Percentiles rank a stretch among this genome's conserved stretches.
Conservation (phyloP, 1,140 invertebrate species). For the Steinernema khuongi region DNA sequence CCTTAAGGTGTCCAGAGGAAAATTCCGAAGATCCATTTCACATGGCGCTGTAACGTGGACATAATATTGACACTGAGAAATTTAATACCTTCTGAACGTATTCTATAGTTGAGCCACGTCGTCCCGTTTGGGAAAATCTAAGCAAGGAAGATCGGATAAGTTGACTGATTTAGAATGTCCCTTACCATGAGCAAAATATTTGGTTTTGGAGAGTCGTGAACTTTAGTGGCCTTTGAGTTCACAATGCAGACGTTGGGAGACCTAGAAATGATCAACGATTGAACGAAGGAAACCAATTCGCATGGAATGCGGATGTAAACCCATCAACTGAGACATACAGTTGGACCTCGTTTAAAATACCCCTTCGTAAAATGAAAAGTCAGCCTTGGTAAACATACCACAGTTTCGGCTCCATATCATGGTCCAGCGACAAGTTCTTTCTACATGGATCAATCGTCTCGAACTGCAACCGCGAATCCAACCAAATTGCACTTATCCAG, state of each 20-base stretch:
- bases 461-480: slow-evolving; percentile 48
- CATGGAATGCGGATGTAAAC: too few species aligned
- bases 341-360: too few species aligned
- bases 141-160: not conserved
- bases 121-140: slow-evolving; percentile 58
- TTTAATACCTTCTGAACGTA: slow-evolving; percentile 50
- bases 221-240: slow-evolving; percentile 54
- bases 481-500: slow-evolving; percentile 58
- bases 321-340: too few species aligned
- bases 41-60: slow-evolving; percentile 44
- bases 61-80: not conserved
- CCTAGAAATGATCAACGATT: slow-evolving; percentile 32
- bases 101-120: slow-evolving; percentile 57
- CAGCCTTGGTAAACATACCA: slow-evolving; percentile 40
- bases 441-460: slow-evolving; percentile 49
- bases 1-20: slow-evolving; percentile 51
- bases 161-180: not conserved
- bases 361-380: not conserved
- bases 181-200: slow-evolving; percentile 56
- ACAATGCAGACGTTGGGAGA: slow-evolving; percentile 57
- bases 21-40: slow-evolving; percentile 51
- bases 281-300: not conserved
- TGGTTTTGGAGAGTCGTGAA: slow-evolving; percentile 56
- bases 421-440: slow-evolving; percentile 53
- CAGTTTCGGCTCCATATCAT: slow-evolving; percentile 56